Conservation (phyloP, 1,140 invertebrate genomes). For the Zaprionus vittiger region DNA sequence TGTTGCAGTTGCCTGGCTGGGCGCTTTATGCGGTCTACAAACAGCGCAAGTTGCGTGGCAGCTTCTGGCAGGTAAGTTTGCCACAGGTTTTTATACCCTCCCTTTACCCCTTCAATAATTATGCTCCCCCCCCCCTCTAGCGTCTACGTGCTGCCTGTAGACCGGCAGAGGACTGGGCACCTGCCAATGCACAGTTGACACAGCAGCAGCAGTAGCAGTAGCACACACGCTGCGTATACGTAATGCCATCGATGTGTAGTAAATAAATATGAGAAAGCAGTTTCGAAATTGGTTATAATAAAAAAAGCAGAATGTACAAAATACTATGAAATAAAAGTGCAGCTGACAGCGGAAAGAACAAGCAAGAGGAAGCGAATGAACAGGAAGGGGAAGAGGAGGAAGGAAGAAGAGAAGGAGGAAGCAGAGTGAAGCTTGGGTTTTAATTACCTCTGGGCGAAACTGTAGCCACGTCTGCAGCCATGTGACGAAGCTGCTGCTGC, state of each 20-base stretch:
- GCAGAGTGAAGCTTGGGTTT: constrained; percentile 54
- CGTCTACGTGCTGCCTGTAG: constrained; percentile 53
- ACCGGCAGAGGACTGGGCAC: constrained; percentile 61
- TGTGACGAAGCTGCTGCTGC: constrained; percentile 25
- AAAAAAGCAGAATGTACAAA: constrained; percentile 11
- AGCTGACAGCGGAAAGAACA: constrained; percentile 6
- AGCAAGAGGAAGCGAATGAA: constrained; percentile 19
- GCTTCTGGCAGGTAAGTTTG: constrained; percentile 51
- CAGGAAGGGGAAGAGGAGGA: not conserved
- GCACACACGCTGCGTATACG: constrained; percentile 61
- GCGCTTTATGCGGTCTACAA: constrained; percentile 68
- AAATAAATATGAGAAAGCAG: not conserved
- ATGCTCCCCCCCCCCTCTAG: constrained; percentile 36
- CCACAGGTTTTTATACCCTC: too few relatives aligned
- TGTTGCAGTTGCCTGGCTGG: constrained; percentile 85
- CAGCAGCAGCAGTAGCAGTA: constrained; percentile 9
- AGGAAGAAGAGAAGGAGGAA: constrained; percentile 3
- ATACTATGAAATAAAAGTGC: constrained; percentile 13
- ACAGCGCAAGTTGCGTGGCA: constrained; percentile 32
- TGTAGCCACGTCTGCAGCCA: constrained; percentile 34
- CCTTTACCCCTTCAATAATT: not conserved
- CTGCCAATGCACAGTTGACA: constrained; percentile 56
- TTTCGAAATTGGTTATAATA: not conserved
- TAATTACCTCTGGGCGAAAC: constrained; percentile 67
- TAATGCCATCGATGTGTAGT: constrained; percentile 31